phyloP scores from a whole-genome alignment of 1,140 invertebrate species.

The Melitaea cinxia region DNA sequence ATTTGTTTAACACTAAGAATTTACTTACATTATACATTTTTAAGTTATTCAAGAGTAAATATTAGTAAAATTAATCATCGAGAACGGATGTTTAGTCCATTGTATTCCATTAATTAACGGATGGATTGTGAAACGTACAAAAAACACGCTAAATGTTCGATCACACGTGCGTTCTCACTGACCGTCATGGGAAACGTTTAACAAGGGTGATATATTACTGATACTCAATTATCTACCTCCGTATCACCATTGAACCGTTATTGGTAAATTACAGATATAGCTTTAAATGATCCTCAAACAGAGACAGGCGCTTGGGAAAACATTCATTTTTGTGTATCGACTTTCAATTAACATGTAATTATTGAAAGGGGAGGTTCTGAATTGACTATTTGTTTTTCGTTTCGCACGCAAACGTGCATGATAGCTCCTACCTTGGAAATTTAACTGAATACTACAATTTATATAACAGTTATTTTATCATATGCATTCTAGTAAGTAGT shows the following conservation, averaged over 20 bases:
- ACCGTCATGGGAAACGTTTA: constrained; percentile 67
- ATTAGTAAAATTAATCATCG: not conserved
- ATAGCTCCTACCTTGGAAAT: too few relatives aligned
- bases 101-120: not conserved
- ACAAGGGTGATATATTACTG: constrained; percentile 64
- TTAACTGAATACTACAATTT: not conserved
- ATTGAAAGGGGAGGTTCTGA: constrained; percentile 20
- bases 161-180: constrained; percentile 46
- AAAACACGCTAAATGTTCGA: constrained; percentile 27
- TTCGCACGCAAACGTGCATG: not conserved
- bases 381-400: not conserved
- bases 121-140: constrained; percentile 36
- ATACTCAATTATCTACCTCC: constrained; percentile 67
- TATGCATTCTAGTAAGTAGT: too few relatives aligned
- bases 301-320: constrained; percentile 33
- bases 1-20: too few relatives aligned
- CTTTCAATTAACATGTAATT: constrained; percentile 23
- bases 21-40: too few relatives aligned
- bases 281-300: constrained; percentile 37
- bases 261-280: constrained; percentile 55
- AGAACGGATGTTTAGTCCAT: not conserved
- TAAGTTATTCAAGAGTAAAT: not conserved
- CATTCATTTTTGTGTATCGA: not conserved
- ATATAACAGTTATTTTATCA: too few relatives aligned
- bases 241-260: constrained; percentile 46